These are phyloP conservation scores for Willowsia nigromaculata DNA, from an alignment of 2,888 invertebrate genomes.

Conservation along the genomic window DNA sequence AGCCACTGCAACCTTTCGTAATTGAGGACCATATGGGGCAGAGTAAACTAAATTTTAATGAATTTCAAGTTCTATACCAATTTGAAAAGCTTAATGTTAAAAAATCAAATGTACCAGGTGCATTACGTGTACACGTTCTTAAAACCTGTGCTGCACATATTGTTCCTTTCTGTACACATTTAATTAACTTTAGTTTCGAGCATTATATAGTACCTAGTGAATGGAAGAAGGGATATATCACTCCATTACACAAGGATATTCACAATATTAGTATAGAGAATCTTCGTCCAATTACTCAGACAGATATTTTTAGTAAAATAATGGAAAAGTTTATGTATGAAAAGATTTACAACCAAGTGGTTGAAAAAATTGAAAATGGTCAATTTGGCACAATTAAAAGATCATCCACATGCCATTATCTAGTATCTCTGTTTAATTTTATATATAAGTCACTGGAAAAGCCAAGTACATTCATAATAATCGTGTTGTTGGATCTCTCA, in stretches of 20 bases:
- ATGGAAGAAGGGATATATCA: constrained; percentile 22
- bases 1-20: not conserved
- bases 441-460: not conserved
- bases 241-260: not conserved
- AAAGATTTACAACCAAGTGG: not conserved
- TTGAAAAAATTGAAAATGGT: not conserved
- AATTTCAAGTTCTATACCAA: not conserved
- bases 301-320: not conserved
- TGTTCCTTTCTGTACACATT: not conserved
- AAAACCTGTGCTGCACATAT: not conserved
- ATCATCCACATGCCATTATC: not conserved
- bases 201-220: not conserved
- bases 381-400: constrained; percentile 15
- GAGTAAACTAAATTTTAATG: not conserved
- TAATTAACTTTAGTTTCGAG: not conserved
- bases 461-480: not conserved
- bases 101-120: constrained; percentile 1
- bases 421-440: not conserved
- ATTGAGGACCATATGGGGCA: not conserved
- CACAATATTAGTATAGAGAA: not conserved
- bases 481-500: not conserved
- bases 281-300: not conserved
- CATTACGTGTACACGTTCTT: not conserved
- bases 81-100: not conserved
- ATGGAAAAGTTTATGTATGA: constrained; percentile 14